Conservation (phyloP, 2,888 invertebrate genomes). For the Ormyrus labotus region DNA sequence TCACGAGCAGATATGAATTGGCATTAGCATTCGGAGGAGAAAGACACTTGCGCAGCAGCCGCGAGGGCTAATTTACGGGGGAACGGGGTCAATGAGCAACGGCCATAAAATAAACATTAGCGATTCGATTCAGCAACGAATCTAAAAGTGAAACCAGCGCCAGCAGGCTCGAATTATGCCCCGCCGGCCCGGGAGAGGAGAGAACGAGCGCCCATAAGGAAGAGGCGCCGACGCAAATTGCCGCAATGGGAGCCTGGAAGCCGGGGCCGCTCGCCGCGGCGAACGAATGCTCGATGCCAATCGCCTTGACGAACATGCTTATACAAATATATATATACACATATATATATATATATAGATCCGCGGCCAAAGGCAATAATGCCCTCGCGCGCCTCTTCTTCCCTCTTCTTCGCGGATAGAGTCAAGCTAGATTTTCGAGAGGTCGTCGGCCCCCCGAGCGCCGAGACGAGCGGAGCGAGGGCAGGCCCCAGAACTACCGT, state of each 20-base stretch:
- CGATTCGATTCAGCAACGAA: constrained; percentile 1
- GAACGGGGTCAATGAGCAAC: constrained; percentile 5
- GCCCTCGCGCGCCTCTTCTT: neutral
- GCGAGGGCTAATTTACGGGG: constrained; percentile 3
- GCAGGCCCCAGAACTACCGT: too few species aligned
- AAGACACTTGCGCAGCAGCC: neutral
- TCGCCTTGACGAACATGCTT: constrained; percentile 19
- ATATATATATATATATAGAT: too few species aligned
- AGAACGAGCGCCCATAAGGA: constrained; percentile 33
- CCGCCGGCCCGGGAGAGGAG: neutral
- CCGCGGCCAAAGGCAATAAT: too few species aligned
- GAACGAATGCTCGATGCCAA: constrained; percentile 42
- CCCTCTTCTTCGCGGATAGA: neutral
- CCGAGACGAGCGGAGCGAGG: too few species aligned
- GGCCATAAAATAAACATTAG: constrained; percentile 25
- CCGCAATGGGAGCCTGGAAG: constrained; percentile 56
- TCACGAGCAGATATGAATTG: neutral
- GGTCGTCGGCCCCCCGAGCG: too few species aligned
- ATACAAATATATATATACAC: neutral
- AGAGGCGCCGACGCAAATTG: constrained; percentile 33
- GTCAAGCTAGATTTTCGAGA: too few species aligned
- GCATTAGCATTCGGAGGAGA: constrained; percentile 13
- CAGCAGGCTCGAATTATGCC: constrained; percentile 26
- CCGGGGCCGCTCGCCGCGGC: constrained; percentile 13
- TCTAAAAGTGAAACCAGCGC: constrained; percentile 43